phyloP scores from a whole-genome alignment of 2,113 vertebrate genomes.

The Mesitornis unicolor region DNA sequence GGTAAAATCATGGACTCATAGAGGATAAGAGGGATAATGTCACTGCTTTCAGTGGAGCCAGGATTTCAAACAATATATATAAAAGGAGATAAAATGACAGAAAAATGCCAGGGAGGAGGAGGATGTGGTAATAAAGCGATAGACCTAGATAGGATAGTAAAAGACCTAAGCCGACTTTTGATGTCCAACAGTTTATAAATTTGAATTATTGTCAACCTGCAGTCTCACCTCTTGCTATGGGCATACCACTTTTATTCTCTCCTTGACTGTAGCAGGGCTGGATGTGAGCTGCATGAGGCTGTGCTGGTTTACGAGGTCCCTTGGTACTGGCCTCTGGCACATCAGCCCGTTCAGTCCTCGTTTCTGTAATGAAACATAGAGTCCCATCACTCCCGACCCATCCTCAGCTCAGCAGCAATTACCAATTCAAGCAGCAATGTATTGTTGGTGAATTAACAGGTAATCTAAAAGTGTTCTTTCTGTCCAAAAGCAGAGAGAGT shows the following conservation, averaged over 20 bases:
- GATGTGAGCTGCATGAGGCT: neutral
- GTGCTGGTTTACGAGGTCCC: neutral
- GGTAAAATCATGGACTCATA: neutral
- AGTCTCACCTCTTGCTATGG: conserved; percentile 34
- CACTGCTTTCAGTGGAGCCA: neutral
- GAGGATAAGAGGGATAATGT: fast-evolving
- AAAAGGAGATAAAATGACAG: neutral
- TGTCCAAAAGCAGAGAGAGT: neutral
- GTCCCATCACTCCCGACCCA: neutral
- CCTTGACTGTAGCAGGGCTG: neutral
- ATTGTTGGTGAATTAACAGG: neutral
- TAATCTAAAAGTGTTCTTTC: neutral
- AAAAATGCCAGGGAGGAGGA: neutral
- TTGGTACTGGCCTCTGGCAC: neutral
- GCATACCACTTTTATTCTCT: neutral
- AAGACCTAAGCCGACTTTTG: neutral
- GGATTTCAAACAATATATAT: neutral
- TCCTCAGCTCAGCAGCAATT: neutral
- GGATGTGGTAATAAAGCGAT: neutral
- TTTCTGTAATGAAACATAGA: conserved; percentile 42
- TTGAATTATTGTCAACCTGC: neutral
- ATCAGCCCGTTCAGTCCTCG: neutral
- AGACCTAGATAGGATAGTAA: neutral
- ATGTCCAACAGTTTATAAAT: neutral
- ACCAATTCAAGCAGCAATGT: neutral